These are phyloP conservation scores for Carterocephalus palaemon DNA, from an alignment of 2,888 invertebrate species.

Conservation along the genomic window DNA sequence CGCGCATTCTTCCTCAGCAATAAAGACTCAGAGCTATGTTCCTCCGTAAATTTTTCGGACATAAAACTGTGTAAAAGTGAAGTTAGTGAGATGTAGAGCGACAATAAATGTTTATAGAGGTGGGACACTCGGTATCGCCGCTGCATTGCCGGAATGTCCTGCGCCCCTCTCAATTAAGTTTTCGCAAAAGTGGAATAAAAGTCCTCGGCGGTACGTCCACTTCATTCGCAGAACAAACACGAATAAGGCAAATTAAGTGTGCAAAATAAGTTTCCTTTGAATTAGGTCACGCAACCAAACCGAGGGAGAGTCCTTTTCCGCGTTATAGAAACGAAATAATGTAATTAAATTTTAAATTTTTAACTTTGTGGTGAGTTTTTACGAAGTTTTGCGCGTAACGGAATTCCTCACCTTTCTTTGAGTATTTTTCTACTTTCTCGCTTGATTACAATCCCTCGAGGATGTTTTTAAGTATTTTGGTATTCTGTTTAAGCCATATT, in stretches of 20 bases:
- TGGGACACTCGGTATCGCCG: slow-evolving; percentile 34
- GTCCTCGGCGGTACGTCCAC: slow-evolving; percentile 47
- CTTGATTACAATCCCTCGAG: slow-evolving; percentile 14
- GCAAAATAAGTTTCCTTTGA: slow-evolving; percentile 65
- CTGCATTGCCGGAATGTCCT: slow-evolving; percentile 35
- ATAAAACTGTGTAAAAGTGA: slow-evolving; percentile 77
- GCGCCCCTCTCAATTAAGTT: slow-evolving; percentile 64
- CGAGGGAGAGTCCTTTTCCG: slow-evolving; percentile 53
- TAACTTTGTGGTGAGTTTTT: slow-evolving; percentile 20
- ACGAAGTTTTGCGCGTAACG: slow-evolving; percentile 7
- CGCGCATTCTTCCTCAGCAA: slow-evolving; percentile 67
- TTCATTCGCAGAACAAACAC: slow-evolving; percentile 69
- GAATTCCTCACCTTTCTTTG: slow-evolving; percentile 10
- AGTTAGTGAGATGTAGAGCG: slow-evolving; percentile 74
- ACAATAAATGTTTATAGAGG: slow-evolving; percentile 75
- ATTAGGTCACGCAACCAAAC: slow-evolving; percentile 66
- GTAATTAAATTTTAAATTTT: slow-evolving; percentile 56
- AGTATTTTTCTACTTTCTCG: slow-evolving; percentile 26
- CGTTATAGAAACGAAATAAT: slow-evolving; percentile 52
- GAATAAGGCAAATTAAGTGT: slow-evolving; percentile 75
- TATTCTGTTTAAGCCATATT: too few relatives aligned
- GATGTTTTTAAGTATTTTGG: slow-evolving; percentile 12
- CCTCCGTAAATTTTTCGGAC: slow-evolving; percentile 76
- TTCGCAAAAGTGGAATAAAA: slow-evolving; percentile 61
- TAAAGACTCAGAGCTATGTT: slow-evolving; percentile 65